Base-by-base conservation (phyloP, 1,140 invertebrate genomes). In the Meteorus sp. region DNA sequence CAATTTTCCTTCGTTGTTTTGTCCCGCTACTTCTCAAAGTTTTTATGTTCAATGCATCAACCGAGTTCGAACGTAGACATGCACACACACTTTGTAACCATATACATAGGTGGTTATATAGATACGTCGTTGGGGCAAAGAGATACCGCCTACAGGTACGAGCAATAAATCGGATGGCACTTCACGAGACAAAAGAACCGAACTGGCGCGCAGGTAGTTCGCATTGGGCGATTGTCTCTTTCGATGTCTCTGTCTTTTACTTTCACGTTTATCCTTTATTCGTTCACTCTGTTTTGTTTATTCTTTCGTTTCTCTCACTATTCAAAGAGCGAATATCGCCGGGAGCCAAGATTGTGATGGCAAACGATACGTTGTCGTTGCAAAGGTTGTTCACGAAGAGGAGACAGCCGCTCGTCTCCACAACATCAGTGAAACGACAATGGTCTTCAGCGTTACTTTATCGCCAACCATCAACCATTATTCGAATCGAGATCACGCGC, bases 81-180 rank as follows among this genome's bases (percentile, higher is more conserved):
- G 15, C 35, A 39, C 13, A 39, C 6, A 33, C 6, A 7, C n/a
- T n/a, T n/a, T n/a, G n/a, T n/a, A n/a, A 19, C 31, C 23, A 15
- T 39, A 15, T 27, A 39, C 41, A 31, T 52, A 51, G 33, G 45
- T 48, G 44, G 45, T 45, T 41, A 27, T 27, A 37, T 48, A 45
- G 39, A 31, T n/a, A n/a, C n/a, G n/a, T n/a, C n/a, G n/a, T n/a
- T n/a, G 20, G 9, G 29, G 39, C 47, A 52, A 48, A 61, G 27
- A 50, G 51, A 48, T 19, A 58, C 60, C 45, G 54, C 35, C 48
- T 53, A 59, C 57, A 25, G 39, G 57, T 53, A 59, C 33, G 41
- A 43, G 50, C 50, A 59, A 59, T 53, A 52, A 59, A 59, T 59
- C 45, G 44, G 56, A 58, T 58, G 23, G 56, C 56, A 51, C 56